phyloP scores from a whole-genome alignment of 2,888 invertebrate genomes.

The Apamea epomidion region DNA sequence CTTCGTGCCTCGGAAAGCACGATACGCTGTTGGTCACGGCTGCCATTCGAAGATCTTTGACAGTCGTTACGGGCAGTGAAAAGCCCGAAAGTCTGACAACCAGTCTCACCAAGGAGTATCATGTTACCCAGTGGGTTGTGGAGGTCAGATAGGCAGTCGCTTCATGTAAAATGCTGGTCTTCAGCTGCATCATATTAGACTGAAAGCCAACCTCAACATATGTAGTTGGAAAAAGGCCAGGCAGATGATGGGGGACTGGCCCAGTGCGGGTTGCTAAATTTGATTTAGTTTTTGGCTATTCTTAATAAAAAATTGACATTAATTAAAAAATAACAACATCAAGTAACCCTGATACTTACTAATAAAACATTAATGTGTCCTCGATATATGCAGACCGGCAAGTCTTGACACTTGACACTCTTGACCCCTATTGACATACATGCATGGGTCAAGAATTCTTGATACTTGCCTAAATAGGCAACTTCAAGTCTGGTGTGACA shows the following conservation, averaged over 20 bases:
- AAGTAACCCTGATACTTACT: background rate
- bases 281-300: background rate
- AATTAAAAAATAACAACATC: background rate
- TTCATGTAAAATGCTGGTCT: background rate
- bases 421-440: slow-evolving; percentile 45
- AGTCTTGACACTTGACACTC: slow-evolving; percentile 65
- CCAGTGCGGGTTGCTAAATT: background rate
- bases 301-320: background rate
- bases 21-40: no score
- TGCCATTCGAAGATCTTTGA: background rate
- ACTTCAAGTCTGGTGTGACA: slow-evolving; percentile 37
- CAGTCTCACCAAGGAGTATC: background rate
- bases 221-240: background rate
- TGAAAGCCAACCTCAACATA: no score
- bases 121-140: no score
- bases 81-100: background rate
- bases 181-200: background rate
- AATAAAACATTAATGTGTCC: background rate
- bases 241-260: background rate
- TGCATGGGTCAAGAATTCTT: slow-evolving; percentile 54
- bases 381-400: slow-evolving; percentile 22
- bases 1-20: background rate
- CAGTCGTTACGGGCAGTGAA: background rate
- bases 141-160: no score
- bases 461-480: slow-evolving; percentile 63